phyloP scores from a whole-genome alignment of 2,888 invertebrate genomes.

The Drosophila robusta region DNA sequence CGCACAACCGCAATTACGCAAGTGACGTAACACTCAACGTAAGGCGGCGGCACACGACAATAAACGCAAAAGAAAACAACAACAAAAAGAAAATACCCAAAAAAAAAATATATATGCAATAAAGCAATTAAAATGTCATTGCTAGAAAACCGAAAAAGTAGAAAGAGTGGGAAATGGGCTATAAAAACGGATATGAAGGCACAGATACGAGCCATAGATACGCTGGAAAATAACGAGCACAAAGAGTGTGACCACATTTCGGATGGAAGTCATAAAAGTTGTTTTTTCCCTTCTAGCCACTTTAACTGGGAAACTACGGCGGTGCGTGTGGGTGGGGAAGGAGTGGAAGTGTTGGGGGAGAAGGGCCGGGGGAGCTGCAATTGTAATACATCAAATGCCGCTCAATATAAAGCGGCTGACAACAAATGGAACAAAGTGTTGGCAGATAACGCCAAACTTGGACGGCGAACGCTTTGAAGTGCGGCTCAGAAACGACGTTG shows the following conservation, averaged over 20 bases:
- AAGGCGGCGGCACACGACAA: slow-evolving; percentile 75
- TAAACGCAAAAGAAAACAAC: slow-evolving; percentile 35
- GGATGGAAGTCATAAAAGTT: slow-evolving; percentile 53
- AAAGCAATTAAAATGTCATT: slow-evolving; percentile 82
- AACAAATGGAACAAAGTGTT: slow-evolving; percentile 44
- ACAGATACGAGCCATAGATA: slow-evolving; percentile 52
- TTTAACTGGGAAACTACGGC: neutral
- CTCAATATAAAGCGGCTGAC: slow-evolving; percentile 29
- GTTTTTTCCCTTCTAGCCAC: neutral
- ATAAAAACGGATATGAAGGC: slow-evolving; percentile 77
- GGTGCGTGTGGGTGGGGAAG: neutral
- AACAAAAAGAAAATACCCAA: slow-evolving; percentile 7
- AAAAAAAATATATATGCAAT: slow-evolving; percentile 55
- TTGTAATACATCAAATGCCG: slow-evolving; percentile 33
- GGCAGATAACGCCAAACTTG: slow-evolving; percentile 36
- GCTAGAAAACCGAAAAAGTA: slow-evolving; percentile 34
- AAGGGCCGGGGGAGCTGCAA: slow-evolving; percentile 1
- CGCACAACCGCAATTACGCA: slow-evolving; percentile 70
- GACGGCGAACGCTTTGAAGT: slow-evolving; percentile 48
- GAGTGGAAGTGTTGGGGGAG: neutral
- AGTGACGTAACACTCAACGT: slow-evolving; percentile 70
- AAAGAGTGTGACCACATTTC: slow-evolving; percentile 38
- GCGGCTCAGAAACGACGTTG: slow-evolving; percentile 10
- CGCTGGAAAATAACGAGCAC: slow-evolving; percentile 37
- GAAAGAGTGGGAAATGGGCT: slow-evolving; percentile 60